phyloP scores from a whole-genome alignment of 2,797 vertebrate genomes.

The Scyliorhinus canicula region DNA sequence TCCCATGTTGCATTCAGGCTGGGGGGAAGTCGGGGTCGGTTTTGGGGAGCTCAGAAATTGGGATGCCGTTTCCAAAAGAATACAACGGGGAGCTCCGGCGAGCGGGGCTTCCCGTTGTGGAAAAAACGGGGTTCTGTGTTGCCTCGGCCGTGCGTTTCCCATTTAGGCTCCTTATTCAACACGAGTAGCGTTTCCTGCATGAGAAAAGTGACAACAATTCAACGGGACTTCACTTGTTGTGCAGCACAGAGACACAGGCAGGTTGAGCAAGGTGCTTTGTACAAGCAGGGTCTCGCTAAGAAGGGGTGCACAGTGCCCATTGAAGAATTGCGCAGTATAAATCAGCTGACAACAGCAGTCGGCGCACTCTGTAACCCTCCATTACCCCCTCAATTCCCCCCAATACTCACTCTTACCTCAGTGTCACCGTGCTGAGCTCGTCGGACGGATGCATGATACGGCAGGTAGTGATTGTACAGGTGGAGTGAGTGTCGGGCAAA shows the following conservation, averaged over 20 bases:
- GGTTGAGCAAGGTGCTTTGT: not conserved
- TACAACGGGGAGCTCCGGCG: no score
- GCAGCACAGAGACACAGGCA: not conserved
- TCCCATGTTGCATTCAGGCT: no score
- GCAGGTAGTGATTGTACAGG: slow-evolving; percentile 74
- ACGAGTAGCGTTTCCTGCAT: not conserved
- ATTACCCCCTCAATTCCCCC: no score
- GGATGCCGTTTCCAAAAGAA: no score
- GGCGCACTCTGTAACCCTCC: accelerated
- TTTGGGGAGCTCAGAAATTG: no score
- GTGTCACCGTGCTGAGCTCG: slow-evolving; percentile 60
- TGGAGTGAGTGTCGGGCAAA: slow-evolving; percentile 69
- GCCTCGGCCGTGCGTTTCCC: no score
- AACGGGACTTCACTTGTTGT: not conserved
- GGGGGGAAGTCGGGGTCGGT: no score
- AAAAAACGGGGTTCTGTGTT: no score
- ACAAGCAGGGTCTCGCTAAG: not conserved
- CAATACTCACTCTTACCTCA: slow-evolving; percentile 67
- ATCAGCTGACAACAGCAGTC: not conserved
- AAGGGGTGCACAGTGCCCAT: no score
- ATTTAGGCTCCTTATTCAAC: no score
- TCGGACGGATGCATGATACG: slow-evolving; percentile 65
- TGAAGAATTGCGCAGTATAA: not conserved
- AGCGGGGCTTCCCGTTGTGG: no score
- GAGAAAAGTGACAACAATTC: not conserved